Percentiles rank a stretch among this genome's conserved stretches.
phyloP scores from a whole-genome alignment of 2,888 invertebrate species.

The Sympetrum striolatum region DNA sequence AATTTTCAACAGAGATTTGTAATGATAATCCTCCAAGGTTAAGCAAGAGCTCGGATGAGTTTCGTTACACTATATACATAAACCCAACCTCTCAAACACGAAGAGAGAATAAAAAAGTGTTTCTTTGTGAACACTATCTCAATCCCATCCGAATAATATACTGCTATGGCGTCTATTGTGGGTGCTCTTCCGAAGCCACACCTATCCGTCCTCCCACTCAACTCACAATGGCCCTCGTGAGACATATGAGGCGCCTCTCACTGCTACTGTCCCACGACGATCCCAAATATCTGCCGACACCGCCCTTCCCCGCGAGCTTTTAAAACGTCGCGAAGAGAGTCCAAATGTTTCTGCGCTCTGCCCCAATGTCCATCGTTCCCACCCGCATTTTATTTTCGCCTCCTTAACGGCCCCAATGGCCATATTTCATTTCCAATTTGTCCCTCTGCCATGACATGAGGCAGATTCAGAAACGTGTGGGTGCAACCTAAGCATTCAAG shows the following conservation, averaged over 20 bases:
- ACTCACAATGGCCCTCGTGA: not conserved
- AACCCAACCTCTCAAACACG: not conserved
- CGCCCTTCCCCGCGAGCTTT: not conserved
- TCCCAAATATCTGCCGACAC: not conserved
- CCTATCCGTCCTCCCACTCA: not conserved
- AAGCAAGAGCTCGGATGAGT: no score
- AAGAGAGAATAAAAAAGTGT: not conserved
- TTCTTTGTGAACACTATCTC: not conserved
- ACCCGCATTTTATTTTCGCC: not conserved
- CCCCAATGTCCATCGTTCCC: conserved; percentile 8
- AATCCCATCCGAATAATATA: conserved; percentile 4
- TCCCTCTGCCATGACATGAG: not conserved
- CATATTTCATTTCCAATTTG: conserved; percentile 21
- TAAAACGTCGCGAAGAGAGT: not conserved
- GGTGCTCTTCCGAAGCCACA: conserved; percentile 3
- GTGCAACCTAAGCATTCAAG: not conserved
- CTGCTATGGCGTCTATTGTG: not conserved
- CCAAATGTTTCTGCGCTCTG: conserved; percentile 4
- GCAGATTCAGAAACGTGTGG: not conserved
- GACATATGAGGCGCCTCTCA: not conserved
- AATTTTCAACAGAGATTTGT: not conserved
- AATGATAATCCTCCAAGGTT: not conserved
- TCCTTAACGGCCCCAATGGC: not conserved
- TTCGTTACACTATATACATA: no score
- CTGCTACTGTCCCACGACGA: not conserved